phyloP scores from a whole-genome alignment of 2,113 vertebrate species.

The Variabilichromis moorii region DNA sequence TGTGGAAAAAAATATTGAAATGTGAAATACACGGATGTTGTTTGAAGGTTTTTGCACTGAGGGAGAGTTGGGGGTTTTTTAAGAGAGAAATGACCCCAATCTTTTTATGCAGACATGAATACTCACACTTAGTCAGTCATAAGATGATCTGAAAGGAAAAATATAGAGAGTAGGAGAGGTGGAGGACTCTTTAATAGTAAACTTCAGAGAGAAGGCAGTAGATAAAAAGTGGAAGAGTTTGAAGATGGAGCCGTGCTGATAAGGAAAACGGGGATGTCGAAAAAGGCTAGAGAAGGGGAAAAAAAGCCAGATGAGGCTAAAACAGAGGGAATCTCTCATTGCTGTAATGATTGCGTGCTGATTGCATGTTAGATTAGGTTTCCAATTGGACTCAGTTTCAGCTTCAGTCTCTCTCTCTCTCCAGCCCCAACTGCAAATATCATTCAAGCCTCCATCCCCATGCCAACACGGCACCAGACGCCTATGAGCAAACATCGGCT shows the following conservation, averaged over 20 bases:
- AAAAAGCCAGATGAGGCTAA: background rate
- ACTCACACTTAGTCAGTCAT: background rate
- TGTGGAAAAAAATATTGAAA: background rate
- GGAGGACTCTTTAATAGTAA: background rate
- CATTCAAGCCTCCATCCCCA: background rate
- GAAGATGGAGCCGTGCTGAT: slow-evolving; percentile 20
- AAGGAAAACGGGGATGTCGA: background rate
- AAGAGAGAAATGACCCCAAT: background rate
- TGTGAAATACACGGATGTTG: background rate
- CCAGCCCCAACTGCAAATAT: background rate
- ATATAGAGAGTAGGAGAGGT: background rate
- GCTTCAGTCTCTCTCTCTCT: background rate
- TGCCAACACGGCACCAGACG: background rate
- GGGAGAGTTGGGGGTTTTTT: accelerated
- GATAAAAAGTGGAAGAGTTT: slow-evolving; percentile 13
- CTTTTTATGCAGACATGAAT: background rate
- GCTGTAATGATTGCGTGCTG: slow-evolving; percentile 31
- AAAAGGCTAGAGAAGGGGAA: background rate
- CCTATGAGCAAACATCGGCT: slow-evolving; percentile 17
- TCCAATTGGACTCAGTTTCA: slow-evolving; percentile 34
- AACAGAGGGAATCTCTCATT: background rate
- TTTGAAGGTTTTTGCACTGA: background rate
- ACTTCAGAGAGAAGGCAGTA: slow-evolving; percentile 4
- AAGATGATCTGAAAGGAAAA: background rate
- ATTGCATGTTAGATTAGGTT: slow-evolving; percentile 33